Conservation (phyloP, 64 coral and sea anemone genomes). For the Montipora cactus region DNA sequence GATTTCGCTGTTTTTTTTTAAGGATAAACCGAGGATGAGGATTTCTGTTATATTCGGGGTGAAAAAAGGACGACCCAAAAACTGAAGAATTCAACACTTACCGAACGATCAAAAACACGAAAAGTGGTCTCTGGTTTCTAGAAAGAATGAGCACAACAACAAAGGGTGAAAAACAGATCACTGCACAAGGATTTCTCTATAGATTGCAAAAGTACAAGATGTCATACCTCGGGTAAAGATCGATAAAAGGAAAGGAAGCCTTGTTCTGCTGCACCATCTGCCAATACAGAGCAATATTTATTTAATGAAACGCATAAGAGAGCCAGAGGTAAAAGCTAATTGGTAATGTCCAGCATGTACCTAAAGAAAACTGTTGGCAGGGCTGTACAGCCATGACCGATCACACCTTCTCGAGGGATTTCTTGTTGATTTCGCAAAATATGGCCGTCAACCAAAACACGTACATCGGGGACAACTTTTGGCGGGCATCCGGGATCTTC, state of each 20-base stretch:
- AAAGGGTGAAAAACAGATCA: neutral
- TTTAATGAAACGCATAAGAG: neutral
- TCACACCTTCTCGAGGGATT: neutral
- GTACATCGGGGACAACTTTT: conserved; percentile 63
- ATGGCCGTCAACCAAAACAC: conserved; percentile 24
- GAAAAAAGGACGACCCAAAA: too few species aligned
- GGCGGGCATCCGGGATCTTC: conserved; percentile 75
- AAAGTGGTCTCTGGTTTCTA: conserved; percentile 98
- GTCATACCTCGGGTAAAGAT: conserved; percentile 75
- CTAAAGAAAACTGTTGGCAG: conserved; percentile 90
- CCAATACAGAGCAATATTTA: neutral
- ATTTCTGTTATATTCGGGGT: too few species aligned
- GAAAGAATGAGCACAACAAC: neutral
- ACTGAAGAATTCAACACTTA: conserved; percentile 32
- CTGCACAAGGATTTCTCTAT: neutral
- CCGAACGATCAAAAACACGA: conserved; percentile 93
- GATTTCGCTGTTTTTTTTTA: too few species aligned
- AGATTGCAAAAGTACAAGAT: neutral
- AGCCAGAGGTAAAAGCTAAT: neutral
- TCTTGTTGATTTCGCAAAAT: neutral
- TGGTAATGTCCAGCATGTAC: conserved; percentile 33
- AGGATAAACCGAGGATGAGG: too few species aligned
- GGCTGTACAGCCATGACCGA: conserved; percentile 85
- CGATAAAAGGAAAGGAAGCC: conserved; percentile 90
- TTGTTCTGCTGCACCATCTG: conserved; percentile 85